Evolutionary conservation across 2,888 invertebrate genomes (phyloP).

Genomic region (Melinaea marsaeus): DNA sequence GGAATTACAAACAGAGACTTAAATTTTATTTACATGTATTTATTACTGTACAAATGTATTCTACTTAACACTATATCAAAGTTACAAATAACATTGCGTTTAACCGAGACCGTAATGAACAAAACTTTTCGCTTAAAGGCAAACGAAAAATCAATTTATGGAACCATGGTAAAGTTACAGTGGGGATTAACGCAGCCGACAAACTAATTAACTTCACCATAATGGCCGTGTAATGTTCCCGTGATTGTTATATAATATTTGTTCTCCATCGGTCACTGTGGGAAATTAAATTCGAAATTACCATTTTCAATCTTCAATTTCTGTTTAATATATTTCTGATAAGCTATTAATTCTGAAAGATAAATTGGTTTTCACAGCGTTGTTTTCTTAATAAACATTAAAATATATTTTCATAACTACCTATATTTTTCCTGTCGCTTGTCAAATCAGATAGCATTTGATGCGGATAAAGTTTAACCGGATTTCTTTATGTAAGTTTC

Average conservation of each 20-base stretch:
- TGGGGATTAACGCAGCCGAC: conserved; percentile 13
- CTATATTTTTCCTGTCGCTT: not conserved
- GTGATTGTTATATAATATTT: not conserved
- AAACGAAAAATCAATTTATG: too few species aligned
- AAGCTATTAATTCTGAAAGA: too few species aligned
- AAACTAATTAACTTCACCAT: conserved; percentile 21
- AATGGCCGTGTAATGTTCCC: conserved; percentile 1
- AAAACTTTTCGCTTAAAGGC: too few species aligned
- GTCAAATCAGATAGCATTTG: not conserved
- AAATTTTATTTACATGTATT: too few species aligned
- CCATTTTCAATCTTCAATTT: not conserved
- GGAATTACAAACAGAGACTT: too few species aligned
- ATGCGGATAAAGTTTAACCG: not conserved
- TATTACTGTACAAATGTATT: too few species aligned
- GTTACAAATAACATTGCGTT: too few species aligned
- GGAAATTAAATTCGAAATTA: not conserved
- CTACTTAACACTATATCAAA: too few species aligned
- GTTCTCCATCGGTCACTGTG: conserved; percentile 2
- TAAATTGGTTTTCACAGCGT: not conserved
- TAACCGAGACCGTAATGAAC: too few species aligned
- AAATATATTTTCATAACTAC: too few species aligned
- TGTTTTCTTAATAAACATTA: not conserved
- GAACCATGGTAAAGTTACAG: conserved; percentile 7
- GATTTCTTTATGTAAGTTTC: not conserved
- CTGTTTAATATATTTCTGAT: too few species aligned